A percentile compares a stretch with the other conserved stretches of the same genome.
phyloP scores from a whole-genome alignment of 92 coral and sea anemone species.

The Siderastrea radians region DNA sequence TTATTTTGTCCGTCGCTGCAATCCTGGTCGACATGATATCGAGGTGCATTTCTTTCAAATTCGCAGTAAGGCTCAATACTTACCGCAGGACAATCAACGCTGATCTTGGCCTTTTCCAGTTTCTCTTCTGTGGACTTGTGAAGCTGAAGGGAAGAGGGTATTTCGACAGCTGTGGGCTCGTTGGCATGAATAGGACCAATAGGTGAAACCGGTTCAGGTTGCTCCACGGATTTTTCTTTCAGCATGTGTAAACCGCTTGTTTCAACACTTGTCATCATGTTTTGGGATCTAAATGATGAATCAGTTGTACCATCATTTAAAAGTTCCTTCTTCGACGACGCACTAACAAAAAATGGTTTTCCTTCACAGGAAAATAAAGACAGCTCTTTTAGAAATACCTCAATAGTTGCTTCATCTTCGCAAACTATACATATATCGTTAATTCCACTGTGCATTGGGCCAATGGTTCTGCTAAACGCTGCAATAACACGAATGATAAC shows the following conservation, averaged over 20 bases:
- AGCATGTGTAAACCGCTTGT: not conserved
- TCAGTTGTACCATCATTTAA: not conserved
- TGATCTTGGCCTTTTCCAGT: not conserved
- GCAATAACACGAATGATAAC: conserved; percentile 26
- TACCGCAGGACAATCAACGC: not conserved
- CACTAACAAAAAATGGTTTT: not conserved
- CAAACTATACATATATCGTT: conserved; percentile 8
- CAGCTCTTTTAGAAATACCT: not conserved
- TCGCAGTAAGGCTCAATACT: not conserved
- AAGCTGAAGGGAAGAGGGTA: not conserved
- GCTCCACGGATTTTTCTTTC: not conserved
- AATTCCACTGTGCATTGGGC: conserved; percentile 35
- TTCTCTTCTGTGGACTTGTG: not conserved
- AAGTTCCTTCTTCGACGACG: not conserved
- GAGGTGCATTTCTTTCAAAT: not conserved
- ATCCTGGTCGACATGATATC: not conserved
- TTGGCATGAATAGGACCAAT: too few relatives aligned
- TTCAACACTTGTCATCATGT: not conserved
- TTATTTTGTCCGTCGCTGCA: not conserved
- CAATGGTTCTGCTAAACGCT: conserved; percentile 1
- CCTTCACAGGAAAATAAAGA: not conserved
- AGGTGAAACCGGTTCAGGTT: not conserved
- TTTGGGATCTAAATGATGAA: not conserved
- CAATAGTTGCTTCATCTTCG: conserved; percentile 6
- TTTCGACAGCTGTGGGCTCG: not conserved